A percentile compares a stretch with the other conserved stretches of the same genome.
Evolutionary conservation across 2,888 invertebrate genomes (phyloP).

Genomic region (Folsomia manolachei): DNA sequence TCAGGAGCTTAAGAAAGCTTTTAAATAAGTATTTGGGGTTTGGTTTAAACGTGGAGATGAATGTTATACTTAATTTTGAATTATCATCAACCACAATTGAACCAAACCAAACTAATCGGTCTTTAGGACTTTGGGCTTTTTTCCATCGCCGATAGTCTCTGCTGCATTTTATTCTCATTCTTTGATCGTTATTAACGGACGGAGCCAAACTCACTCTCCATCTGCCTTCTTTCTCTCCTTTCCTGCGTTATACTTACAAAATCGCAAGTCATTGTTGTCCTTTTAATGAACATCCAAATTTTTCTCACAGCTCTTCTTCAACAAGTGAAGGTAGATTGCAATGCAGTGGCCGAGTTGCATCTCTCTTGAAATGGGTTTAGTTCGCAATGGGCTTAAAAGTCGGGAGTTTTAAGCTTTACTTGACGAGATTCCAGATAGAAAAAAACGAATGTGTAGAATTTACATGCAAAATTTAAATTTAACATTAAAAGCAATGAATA

Average conservation of each 20-base stretch:
- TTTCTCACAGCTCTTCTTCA: constrained; percentile 14
- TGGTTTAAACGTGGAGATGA: neutral
- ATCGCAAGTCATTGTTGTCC: constrained; percentile 31
- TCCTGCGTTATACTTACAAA: neutral
- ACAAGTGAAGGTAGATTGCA: too few relatives aligned
- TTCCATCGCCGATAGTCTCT: too few relatives aligned
- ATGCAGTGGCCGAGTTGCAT: too few relatives aligned
- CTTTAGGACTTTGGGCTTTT: neutral
- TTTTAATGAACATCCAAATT: constrained; percentile 21
- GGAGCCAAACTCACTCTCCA: neutral
- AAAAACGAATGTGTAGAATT: too few relatives aligned
- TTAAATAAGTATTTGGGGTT: too few relatives aligned
- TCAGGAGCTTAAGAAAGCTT: too few relatives aligned
- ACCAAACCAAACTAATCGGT: neutral
- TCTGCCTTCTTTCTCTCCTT: neutral
- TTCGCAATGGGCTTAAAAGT: too few relatives aligned
- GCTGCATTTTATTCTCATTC: neutral
- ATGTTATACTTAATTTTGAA: neutral
- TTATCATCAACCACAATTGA: neutral
- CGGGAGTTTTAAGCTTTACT: too few relatives aligned
- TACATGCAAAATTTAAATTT: too few relatives aligned
- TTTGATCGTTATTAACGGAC: neutral
- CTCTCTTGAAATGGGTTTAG: too few relatives aligned
- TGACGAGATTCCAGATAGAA: too few relatives aligned
- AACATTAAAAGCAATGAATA: too few relatives aligned